Evolutionary conservation across 2,888 invertebrate genomes (phyloP).

Genomic region (Sabatieria punctata): DNA sequence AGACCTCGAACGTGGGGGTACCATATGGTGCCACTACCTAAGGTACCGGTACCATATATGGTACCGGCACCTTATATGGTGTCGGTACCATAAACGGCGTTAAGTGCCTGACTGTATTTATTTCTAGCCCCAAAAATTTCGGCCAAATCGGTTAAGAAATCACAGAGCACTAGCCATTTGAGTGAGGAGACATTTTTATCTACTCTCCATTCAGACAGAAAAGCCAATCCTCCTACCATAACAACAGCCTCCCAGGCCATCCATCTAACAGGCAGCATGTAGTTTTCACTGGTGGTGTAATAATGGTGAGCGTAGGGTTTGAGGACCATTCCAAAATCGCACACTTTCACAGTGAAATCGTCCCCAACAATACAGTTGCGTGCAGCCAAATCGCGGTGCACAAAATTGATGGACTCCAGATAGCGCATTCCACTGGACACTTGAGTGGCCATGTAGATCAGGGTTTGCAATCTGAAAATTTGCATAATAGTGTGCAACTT

Average conservation of each 20-base stretch:
- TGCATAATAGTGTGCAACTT: background rate
- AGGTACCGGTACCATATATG: too few relatives aligned
- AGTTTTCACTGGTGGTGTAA: conserved; percentile 56
- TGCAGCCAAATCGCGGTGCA: too few relatives aligned
- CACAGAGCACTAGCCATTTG: too few relatives aligned
- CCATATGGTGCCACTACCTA: too few relatives aligned
- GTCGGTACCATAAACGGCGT: too few relatives aligned
- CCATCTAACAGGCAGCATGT: conserved; percentile 64
- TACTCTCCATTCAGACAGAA: too few relatives aligned
- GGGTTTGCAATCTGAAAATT: conserved; percentile 2
- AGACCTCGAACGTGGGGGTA: too few relatives aligned
- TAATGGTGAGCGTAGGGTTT: conserved; percentile 61
- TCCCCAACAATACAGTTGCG: conserved; percentile 71
- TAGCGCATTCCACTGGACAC: conserved; percentile 77
- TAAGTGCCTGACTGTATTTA: too few relatives aligned
- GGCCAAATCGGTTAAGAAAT: too few relatives aligned
- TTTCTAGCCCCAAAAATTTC: too few relatives aligned
- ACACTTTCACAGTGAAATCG: conserved; percentile 48
- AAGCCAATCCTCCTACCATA: conserved; percentile 78
- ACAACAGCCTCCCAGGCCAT: conserved; percentile 87
- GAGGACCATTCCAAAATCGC: conserved; percentile 67
- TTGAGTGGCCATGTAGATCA: conserved; percentile 63
- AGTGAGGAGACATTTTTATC: too few relatives aligned
- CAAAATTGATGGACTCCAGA: conserved; percentile 67
- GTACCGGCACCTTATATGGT: too few relatives aligned